Evolutionary conservation across 1,140 invertebrate species (phyloP).

Genomic region (Caerostris extrusa): DNA sequence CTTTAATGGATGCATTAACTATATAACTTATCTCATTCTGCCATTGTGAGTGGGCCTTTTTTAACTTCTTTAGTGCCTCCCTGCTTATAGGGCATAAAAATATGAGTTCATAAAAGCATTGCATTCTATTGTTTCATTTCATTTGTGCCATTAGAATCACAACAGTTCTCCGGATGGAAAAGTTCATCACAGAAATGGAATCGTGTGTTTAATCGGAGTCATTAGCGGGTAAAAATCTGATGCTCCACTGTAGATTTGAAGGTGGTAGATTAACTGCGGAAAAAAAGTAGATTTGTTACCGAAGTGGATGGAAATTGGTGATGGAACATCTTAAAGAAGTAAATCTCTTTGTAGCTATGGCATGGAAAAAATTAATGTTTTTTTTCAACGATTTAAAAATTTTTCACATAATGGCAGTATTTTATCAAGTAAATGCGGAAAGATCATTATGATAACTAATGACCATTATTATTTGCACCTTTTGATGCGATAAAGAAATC

Average conservation of each 20-base stretch:
- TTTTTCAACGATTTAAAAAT: background rate
- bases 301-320: background rate
- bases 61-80: background rate
- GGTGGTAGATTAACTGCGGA: background rate
- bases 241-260: background rate
- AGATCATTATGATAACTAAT: background rate
- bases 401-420: background rate
- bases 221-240: background rate
- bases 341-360: background rate
- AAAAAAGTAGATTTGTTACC: background rate
- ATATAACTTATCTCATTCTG: background rate
- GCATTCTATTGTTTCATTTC: background rate
- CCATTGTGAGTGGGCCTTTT: background rate
- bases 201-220: background rate
- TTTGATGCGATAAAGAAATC: background rate
- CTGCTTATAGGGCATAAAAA: background rate
- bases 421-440: background rate
- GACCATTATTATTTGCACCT: background rate
- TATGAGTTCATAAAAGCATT: slow-evolving; percentile 46
- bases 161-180: background rate
- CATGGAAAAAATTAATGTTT: background rate
- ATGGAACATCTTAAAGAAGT: background rate
- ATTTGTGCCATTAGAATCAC: background rate
- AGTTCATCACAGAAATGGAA: slow-evolving; percentile 46
- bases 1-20: background rate